Evolutionary conservation across 2,113 vertebrate species (phyloP), one percentile per base, ranked within the genome.

Genomic region (Pseudopodoces humilis): DNA sequence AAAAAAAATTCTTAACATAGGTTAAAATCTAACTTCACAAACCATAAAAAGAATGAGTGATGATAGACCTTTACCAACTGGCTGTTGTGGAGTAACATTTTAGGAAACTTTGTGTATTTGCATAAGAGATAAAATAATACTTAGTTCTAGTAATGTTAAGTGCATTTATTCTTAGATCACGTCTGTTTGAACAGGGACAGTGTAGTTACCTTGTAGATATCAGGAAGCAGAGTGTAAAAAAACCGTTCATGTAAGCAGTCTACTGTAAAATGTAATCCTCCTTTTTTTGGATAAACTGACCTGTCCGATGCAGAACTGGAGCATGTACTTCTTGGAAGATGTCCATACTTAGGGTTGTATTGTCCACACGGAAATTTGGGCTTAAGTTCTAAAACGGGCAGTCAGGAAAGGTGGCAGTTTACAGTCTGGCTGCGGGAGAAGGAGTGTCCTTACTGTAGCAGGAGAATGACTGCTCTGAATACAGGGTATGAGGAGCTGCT

Each of bases 361-460:
- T 80, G 49, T 56, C 41, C 0, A 0, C 49, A 4, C 0, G 1
- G 50, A 62, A 94, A 39, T 37, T 64, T 1, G 1, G 49, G 20
- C 35, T 33, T 30, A 15, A 60, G 10, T 60, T 79, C 31, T 58
- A 8, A 69, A 59, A 28, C 21, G 52, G 35, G 31, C 44, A 16
- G 56, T 55, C 15, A 22, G 16, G 24, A 43, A 33, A 87, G 39
- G 49, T 56, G 65, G 18, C 39, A 86, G 24, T 69, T 90, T 53
- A 4, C 15, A 49, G 8, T 56, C 7, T 62, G 75, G 15, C 15
- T 53, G 20, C 33, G 37, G 31, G 31, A 91, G 64, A 25, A 82
- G 41, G 7, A 33, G 28, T 21, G 58, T 43, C 21, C 35, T 59
- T 37, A 1, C 12, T 81, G 55, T 49, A 80, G 44, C 23, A 53